Evolutionary conservation across 2,113 vertebrate species (phyloP), one percentile per base, ranked within the genome.

Genomic region (Sceloporus undulatus): DNA sequence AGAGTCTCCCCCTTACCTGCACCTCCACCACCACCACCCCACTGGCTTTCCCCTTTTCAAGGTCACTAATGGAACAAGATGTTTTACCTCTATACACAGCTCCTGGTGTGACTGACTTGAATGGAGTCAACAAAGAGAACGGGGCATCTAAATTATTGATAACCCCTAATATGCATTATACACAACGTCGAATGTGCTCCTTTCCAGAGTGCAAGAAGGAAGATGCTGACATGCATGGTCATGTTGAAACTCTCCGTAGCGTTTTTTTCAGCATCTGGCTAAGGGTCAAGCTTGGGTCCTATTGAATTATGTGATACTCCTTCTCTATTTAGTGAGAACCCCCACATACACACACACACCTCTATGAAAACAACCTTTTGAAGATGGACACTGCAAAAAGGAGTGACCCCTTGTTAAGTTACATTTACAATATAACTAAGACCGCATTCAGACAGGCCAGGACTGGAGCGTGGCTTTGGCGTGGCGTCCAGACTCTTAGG

Each of bases 171-270:
- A n/a, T 70, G 42, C 76, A 86, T 86, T 79, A 87, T 71, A 80
- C 66, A 79, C 21, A 3, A 80, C 54, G 16, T 29, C 27, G 40
- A 54, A 65, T 38, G 5, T n/a, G 38, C 65, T 80, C 87, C 73
- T 38, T 71, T 84, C n/a, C 59, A 91, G 92, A 90, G 0, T 34
- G 65, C 79, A 84, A 85, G 13, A 40, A 85, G 68, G 25, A 71
- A 77, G 34, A 54, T 56, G 52, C 42, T 6, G 59, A 70, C 40
- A 80, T 65, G 19, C 3, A n/a, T 68, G n/a, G 78, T 56, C 56
- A 56, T 80, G 11, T 52, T 48, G 21, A 40, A 52, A 29, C 48
- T 40, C 13, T n/a, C 14, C 2, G 8, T n/a, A 71, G 27, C 13
- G 0, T 65, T 23, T n/a, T n/a, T 71, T 42, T 65, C 40, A 59